Percentiles rank a stretch among this genome's conserved stretches.
Evolutionary conservation across 2,113 vertebrate genomes (phyloP).

Genomic region (Chloropsis hardwickii): DNA sequence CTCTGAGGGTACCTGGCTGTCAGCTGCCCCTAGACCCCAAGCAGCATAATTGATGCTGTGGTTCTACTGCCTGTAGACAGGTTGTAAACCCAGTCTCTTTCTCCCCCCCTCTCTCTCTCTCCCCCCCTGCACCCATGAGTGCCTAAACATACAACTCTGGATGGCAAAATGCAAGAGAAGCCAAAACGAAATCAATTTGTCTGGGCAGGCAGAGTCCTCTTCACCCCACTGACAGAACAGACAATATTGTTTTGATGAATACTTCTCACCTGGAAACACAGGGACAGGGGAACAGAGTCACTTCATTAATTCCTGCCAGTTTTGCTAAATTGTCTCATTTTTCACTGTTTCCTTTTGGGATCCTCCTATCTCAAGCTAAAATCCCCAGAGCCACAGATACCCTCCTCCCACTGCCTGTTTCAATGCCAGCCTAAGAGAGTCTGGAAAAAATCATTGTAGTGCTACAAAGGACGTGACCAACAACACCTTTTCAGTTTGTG

Average conservation of each 20-base stretch:
- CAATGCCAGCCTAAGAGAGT: neutral
- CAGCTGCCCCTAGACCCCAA: neutral
- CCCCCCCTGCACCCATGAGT: neutral
- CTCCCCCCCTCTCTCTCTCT: neutral
- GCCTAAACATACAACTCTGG: neutral
- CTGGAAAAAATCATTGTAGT: neutral
- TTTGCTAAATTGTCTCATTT: conserved; percentile 36
- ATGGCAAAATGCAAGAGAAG: neutral
- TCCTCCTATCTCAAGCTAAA: neutral
- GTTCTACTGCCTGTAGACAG: neutral
- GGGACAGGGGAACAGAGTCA: neutral
- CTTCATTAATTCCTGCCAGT: conserved; percentile 19
- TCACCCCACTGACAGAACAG: neutral
- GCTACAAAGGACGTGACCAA: neutral
- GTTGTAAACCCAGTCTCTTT: neutral
- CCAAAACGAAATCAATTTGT: neutral
- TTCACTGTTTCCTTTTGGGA: neutral
- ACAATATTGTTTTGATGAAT: neutral
- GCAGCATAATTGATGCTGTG: neutral
- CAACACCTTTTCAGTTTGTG: neutral
- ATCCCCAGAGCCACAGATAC: neutral
- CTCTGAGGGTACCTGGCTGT: neutral
- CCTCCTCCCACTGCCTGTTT: neutral
- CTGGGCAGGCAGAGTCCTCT: neutral
- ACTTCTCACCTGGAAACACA: neutral